A percentile compares a stretch with the other conserved stretches of the same genome.
Evolutionary conservation across 1,140 invertebrate genomes (phyloP).

Genomic region (Homarus americanus): DNA sequence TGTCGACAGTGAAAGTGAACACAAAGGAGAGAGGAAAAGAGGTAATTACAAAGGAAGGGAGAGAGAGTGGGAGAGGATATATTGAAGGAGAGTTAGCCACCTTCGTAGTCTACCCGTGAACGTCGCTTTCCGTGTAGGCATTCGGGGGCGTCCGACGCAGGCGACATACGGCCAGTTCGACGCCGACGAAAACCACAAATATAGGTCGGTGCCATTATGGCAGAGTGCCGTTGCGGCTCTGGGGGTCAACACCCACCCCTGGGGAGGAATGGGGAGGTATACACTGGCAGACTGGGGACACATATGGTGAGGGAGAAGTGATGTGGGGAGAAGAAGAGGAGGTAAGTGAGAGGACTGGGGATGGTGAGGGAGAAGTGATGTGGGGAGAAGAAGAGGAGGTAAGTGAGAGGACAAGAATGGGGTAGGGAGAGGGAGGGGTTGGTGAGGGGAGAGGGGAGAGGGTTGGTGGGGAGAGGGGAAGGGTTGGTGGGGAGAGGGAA

Average conservation of each 20-base stretch:
- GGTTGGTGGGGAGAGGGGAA: not conserved
- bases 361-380: not conserved
- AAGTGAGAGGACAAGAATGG: too few species aligned
- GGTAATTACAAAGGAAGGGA: conserved; percentile 28
- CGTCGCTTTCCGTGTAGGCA: conserved; percentile 65
- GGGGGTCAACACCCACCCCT: too few species aligned
- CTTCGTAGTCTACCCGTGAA: conserved; percentile 46
- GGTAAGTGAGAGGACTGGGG: too few species aligned
- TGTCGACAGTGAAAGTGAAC: too few species aligned
- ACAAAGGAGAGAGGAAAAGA: too few species aligned
- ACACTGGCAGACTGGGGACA: too few species aligned
- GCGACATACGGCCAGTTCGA: not conserved
- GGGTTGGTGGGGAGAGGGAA: not conserved
- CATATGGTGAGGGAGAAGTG: too few species aligned
- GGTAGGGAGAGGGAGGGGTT: too few species aligned
- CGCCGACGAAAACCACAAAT: not conserved
- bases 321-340: too few species aligned
- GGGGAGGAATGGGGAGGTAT: too few species aligned
- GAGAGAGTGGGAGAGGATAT: conserved; percentile 28
- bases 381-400: too few species aligned
- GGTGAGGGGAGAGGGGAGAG: not conserved
- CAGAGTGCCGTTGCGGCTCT: too few species aligned
- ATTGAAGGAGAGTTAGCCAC: not conserved
- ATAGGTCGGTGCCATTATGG: not conserved
- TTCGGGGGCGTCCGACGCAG: conserved; percentile 41